These are phyloP conservation scores for Syrphus vitripennis DNA, from an alignment of 2,888 invertebrate species.

Conservation along the genomic window DNA sequence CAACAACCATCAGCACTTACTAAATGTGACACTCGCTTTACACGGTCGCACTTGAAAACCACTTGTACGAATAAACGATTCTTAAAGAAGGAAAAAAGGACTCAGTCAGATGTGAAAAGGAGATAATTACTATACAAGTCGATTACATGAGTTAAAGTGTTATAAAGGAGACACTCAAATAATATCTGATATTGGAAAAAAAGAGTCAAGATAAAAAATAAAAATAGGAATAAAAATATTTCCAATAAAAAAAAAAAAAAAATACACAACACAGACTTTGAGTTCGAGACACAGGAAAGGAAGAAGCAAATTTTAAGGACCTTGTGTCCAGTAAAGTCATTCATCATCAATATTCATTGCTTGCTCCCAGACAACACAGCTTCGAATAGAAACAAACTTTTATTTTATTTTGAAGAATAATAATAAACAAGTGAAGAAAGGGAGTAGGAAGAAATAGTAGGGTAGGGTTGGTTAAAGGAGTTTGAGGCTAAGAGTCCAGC, in stretches of 20 bases:
- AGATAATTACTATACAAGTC: slow-evolving; percentile 70
- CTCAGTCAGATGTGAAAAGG: slow-evolving; percentile 52
- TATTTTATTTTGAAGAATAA: slow-evolving; percentile 33
- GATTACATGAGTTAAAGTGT: slow-evolving; percentile 67
- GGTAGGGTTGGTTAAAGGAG: not conserved
- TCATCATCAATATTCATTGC: slow-evolving; percentile 70
- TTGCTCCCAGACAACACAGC: slow-evolving; percentile 61
- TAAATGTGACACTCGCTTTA: slow-evolving; percentile 48
- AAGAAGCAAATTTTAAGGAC: slow-evolving; percentile 43
- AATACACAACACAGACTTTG: not conserved
- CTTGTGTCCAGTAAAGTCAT: slow-evolving; percentile 61
- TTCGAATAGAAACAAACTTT: slow-evolving; percentile 55
- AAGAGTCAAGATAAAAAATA: not conserved
- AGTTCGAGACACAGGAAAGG: not conserved
- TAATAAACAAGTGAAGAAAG: slow-evolving; percentile 48
- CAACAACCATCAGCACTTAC: slow-evolving; percentile 1
- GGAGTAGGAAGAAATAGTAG: no score
- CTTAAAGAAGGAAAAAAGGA: slow-evolving; percentile 19
- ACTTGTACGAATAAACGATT: slow-evolving; percentile 63
- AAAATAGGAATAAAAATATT: no score
- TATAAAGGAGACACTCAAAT: slow-evolving; percentile 47
- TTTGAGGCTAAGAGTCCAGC: not conserved
- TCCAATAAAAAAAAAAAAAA: not conserved
- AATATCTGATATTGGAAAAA: slow-evolving; percentile 43
- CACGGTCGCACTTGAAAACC: slow-evolving; percentile 67